Evolutionary conservation across 2,888 invertebrate species (phyloP).

Genomic region (Drosophila nr. perissopoda): DNA sequence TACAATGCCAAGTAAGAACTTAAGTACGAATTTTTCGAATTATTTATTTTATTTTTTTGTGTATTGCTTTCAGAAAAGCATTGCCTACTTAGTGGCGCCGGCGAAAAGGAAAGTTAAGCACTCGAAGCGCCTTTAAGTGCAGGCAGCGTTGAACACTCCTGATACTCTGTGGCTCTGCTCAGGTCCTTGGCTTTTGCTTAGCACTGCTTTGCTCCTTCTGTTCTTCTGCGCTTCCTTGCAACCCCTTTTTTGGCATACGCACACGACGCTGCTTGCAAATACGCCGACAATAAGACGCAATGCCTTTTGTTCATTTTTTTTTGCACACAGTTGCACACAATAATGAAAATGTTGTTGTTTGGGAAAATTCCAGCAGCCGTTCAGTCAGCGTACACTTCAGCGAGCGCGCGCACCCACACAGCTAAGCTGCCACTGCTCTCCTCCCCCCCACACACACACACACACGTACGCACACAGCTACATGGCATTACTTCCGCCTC

Average conservation of each 20-base stretch:
- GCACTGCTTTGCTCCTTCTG: neutral
- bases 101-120: conserved; percentile 74
- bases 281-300: conserved; percentile 62
- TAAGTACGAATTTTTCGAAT: neutral
- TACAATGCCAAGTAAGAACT: neutral
- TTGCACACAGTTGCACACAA: conserved; percentile 79
- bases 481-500: conserved; percentile 82
- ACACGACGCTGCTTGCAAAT: conserved; percentile 31
- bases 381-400: conserved; percentile 39
- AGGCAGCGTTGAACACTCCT: conserved; percentile 4
- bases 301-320: conserved; percentile 70
- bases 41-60: neutral
- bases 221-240: conserved; percentile 8
- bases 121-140: conserved; percentile 61
- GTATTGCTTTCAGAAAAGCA: conserved; percentile 43
- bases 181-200: neutral
- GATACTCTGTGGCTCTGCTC: neutral
- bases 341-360: conserved; percentile 84
- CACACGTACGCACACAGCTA: conserved; percentile 35
- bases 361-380: conserved; percentile 79
- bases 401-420: conserved; percentile 34
- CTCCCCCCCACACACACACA: neutral
- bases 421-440: conserved; percentile 7
- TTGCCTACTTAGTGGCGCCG: conserved; percentile 75
- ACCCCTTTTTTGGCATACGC: conserved; percentile 61